Conservation (phyloP, 2,113 vertebrate species). For the Dasyornis broadbenti region DNA sequence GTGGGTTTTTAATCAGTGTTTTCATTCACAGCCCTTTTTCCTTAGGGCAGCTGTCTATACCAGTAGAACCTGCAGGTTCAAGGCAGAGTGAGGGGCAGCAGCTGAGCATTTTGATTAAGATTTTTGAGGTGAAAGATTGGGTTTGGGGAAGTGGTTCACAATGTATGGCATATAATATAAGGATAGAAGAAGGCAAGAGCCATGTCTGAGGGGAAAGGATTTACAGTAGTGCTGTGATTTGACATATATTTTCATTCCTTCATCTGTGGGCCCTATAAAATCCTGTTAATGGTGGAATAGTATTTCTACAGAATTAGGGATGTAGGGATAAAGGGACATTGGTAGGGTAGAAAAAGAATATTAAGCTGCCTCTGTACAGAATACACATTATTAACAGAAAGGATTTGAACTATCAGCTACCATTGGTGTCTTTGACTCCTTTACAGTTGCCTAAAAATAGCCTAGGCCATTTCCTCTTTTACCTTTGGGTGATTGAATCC, state of each 20-base stretch:
- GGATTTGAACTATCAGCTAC: background rate
- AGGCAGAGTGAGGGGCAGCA: background rate
- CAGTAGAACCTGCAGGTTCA: background rate
- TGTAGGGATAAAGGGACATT: background rate
- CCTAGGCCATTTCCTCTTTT: background rate
- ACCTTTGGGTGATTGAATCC: background rate
- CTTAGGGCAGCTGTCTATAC: background rate
- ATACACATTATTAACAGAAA: background rate
- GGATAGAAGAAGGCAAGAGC: background rate
- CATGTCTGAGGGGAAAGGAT: background rate
- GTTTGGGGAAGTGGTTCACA: background rate
- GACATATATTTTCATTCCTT: background rate
- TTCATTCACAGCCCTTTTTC: background rate
- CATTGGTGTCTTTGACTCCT: background rate
- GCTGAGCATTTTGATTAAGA: background rate
- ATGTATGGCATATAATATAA: fast-evolving
- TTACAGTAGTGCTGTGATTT: background rate
- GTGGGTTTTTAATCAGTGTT: background rate
- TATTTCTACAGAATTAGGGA: background rate
- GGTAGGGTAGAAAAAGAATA: background rate
- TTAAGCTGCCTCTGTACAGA: background rate
- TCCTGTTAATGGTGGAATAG: background rate
- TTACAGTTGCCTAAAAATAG: background rate
- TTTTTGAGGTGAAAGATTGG: background rate
- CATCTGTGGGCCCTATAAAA: background rate